phyloP scores from a whole-genome alignment of 2,113 vertebrate genomes.

The Aleadryas rufinucha region DNA sequence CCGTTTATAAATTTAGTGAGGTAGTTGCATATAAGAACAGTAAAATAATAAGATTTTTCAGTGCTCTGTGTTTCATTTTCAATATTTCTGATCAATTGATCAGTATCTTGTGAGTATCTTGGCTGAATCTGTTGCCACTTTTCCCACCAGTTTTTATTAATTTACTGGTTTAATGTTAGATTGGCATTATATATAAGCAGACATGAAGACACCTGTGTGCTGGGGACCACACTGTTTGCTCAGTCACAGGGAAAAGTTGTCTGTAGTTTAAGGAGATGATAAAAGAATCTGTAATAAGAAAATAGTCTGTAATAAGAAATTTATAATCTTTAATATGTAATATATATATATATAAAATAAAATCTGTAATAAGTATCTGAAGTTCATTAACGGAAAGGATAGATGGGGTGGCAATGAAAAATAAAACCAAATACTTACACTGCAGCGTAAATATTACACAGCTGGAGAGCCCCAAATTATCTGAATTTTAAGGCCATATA shows the following conservation, averaged over 20 bases:
- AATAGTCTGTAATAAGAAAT: neutral
- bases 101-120: neutral
- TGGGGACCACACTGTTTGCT: neutral
- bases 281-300: neutral
- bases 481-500: neutral
- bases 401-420: neutral
- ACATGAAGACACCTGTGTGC: neutral
- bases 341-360: neutral
- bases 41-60: neutral
- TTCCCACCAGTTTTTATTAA: neutral
- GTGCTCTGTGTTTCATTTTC: neutral
- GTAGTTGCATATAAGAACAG: neutral
- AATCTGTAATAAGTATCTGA: neutral
- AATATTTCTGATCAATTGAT: neutral
- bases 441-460: neutral
- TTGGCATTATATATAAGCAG: neutral
- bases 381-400: neutral
- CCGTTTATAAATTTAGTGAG: neutral
- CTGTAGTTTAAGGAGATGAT: neutral
- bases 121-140: neutral
- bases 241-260: neutral
- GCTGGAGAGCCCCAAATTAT: neutral
- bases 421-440: neutral
- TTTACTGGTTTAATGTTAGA: neutral
- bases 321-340: neutral